phyloP scores from a whole-genome alignment of 2,797 vertebrate genomes.

The Urosaurus nigricauda region DNA sequence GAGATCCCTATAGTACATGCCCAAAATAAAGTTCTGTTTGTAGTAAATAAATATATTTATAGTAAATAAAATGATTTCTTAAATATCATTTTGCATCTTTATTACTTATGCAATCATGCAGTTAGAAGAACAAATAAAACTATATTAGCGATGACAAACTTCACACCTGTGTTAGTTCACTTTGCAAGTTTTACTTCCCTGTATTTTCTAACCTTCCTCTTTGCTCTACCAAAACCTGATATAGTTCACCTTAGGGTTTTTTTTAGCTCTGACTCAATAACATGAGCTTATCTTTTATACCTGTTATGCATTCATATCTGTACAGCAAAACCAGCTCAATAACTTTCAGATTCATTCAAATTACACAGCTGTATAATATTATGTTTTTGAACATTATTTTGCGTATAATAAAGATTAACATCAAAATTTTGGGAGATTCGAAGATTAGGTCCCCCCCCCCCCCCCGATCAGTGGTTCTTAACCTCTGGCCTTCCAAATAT shows the following conservation, averaged over 20 bases:
- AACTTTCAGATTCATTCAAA: slow-evolving; percentile 3
- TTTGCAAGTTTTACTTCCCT: slow-evolving; percentile 2
- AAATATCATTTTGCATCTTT: background rate
- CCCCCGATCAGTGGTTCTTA: too few species aligned
- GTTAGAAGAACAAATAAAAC: background rate
- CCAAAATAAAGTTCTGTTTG: background rate
- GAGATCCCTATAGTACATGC: background rate
- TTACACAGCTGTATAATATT: background rate
- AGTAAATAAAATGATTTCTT: background rate
- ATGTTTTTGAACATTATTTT: background rate
- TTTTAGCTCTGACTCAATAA: background rate
- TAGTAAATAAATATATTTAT: background rate
- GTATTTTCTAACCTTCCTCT: background rate
- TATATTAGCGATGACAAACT: background rate
- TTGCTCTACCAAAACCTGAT: background rate
- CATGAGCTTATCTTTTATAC: background rate
- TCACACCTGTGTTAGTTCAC: background rate
- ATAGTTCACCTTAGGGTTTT: background rate
- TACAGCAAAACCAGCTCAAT: background rate
- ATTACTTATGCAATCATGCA: background rate
- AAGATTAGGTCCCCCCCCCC: background rate
- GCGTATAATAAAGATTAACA: background rate
- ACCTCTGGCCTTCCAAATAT: too few species aligned
- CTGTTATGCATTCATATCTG: background rate
- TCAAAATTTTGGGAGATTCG: background rate